Base-by-base conservation (phyloP, 2,113 vertebrate genomes). In the Thomomys bottae region DNA sequence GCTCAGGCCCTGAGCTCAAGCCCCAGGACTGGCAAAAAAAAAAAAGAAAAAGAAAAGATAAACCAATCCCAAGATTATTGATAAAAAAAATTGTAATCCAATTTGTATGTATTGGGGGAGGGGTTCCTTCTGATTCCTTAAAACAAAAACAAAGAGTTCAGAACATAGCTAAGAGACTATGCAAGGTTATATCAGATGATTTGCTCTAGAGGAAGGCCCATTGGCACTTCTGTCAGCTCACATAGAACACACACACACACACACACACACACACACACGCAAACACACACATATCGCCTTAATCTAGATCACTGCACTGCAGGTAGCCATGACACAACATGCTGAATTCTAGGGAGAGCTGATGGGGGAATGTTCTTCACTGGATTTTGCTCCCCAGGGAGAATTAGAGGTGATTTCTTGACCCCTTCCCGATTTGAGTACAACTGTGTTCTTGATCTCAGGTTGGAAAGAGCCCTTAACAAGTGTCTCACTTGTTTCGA, bases 91-190 rank as follows among this genome's bases (percentile, higher is more conserved):
- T 9, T 20, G 4, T 61, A 45, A 30, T 5, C 5, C 49, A n/a
- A 23, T 6, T 18, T 61, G n/a, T 36, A 42, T 57, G 59, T 38
- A 4, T 5, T 2, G 3, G 4, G 0, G 11, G 8, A 18, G 8
- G 10, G 8, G 42, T 3, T 17, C 9, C 21, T 81, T 70, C 18
- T 80, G 20, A 34, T 21, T 10, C 20, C n/a, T n/a, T 72, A 40
- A 67, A 79, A 66, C 4, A 17, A 54, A 14, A 54, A 54, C 14
- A 54, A 17, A n/a, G 36, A 18, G 5, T 30, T 15, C 8, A 45
- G 11, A 54, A 18, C 26, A 45, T 7, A 63, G 17, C 42, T 18
- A 40, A 66, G 40, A 38, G 45, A 6, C 38, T 6, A 0, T 20
- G 14, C 26, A 17, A 70, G 26, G 40, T 6, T 68, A 34, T 75